Percentiles rank a stretch among this genome's conserved stretches.
Conservation (phyloP, 1,140 invertebrate genomes). For the Dendrolimus kikuchii region DNA sequence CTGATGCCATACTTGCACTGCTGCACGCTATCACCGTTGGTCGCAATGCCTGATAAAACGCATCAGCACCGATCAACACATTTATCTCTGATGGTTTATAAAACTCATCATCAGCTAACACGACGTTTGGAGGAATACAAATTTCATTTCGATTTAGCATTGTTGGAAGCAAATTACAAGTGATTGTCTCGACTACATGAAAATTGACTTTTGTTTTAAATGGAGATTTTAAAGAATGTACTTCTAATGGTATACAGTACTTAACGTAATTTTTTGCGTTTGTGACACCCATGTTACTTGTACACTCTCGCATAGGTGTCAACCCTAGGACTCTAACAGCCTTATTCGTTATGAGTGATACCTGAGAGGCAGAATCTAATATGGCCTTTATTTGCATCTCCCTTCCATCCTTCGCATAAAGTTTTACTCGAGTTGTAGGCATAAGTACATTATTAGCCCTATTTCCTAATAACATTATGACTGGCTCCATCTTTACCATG, state of each 20-base stretch:
- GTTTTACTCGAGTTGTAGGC: constrained; percentile 12
- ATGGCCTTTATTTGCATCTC: constrained; percentile 8
- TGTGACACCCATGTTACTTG: constrained; percentile 10
- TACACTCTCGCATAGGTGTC: constrained; percentile 8
- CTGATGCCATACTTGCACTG: too few relatives aligned
- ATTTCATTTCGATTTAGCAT: constrained; percentile 5
- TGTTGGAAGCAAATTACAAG: constrained; percentile 14
- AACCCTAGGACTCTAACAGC: constrained; percentile 8
- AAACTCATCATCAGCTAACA: constrained; percentile 14
- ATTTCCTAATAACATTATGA: background rate
- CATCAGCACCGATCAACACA: constrained; percentile 14
- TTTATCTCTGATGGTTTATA: constrained; percentile 12
- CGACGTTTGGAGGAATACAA: constrained; percentile 6
- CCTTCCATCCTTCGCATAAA: constrained; percentile 7
- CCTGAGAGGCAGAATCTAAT: constrained; percentile 12
- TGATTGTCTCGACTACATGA: constrained; percentile 18
- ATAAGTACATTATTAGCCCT: constrained; percentile 9
- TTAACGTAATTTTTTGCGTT: constrained; percentile 4
- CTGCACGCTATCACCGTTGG: background rate
- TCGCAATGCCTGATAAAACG: constrained; percentile 13
- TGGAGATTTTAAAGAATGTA: constrained; percentile 8
- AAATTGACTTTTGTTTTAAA: constrained; percentile 12
- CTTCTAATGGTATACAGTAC: constrained; percentile 14
- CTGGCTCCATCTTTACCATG: background rate
- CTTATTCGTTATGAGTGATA: constrained; percentile 10